Conservation (phyloP, 2,113 vertebrate genomes). For the Paradoxurus hermaphroditus region DNA sequence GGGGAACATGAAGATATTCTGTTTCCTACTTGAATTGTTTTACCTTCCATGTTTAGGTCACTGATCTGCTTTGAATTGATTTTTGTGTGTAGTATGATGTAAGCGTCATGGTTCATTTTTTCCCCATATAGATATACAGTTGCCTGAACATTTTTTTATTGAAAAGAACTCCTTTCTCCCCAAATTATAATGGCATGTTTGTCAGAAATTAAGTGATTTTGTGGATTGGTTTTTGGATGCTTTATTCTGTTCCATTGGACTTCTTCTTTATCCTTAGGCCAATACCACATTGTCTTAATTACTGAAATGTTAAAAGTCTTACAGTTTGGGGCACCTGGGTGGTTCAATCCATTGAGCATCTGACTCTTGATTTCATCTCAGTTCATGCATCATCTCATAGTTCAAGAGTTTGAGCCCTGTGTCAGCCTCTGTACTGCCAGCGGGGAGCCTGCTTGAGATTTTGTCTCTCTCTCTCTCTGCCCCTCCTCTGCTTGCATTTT, state of each 20-base stretch:
- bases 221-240: neutral
- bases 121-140: neutral
- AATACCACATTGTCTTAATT: neutral
- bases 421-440: no score
- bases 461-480: no score
- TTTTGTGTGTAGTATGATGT: neutral
- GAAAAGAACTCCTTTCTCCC: neutral
- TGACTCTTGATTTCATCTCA: no score
- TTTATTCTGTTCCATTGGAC: neutral
- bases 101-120: neutral
- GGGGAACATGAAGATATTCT: neutral
- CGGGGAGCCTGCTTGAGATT: no score
- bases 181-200: neutral
- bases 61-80: neutral
- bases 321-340: neutral
- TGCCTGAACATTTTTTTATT: neutral
- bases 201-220: neutral
- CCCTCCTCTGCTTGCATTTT: no score
- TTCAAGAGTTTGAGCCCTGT: no score
- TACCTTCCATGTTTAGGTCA: neutral
- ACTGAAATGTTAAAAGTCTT: neutral
- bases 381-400: no score
- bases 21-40: constrained; percentile 2
- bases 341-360: no score
- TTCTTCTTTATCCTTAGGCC: neutral